Percentiles rank a stretch among this genome's conserved stretches.
Conservation (phyloP, 2,797 vertebrate species). For the Enteromius radiatus region DNA sequence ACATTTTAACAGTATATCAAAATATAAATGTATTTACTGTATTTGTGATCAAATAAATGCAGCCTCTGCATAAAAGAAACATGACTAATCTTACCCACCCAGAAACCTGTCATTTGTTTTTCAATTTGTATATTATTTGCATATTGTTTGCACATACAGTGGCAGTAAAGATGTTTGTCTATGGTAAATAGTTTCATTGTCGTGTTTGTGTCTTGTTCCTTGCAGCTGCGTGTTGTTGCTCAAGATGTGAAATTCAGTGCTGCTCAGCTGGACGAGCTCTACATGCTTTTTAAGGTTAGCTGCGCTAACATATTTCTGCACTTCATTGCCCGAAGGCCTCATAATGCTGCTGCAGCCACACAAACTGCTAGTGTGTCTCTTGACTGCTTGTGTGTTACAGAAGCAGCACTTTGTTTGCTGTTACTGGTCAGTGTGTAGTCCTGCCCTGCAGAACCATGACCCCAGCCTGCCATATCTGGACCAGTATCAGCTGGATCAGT, state of each 20-base stretch:
- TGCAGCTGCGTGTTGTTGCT: conserved; percentile 92
- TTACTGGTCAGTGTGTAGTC: conserved; percentile 88
- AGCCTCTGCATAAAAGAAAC: not conserved
- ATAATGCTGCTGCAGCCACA: not conserved
- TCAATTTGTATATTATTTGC: not conserved
- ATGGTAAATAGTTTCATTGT: not conserved
- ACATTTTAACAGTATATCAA: not conserved
- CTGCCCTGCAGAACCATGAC: conserved; percentile 87
- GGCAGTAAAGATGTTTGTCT: not conserved
- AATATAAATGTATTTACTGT: not conserved
- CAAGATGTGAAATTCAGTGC: conserved; percentile 89
- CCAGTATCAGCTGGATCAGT: conserved; percentile 92
- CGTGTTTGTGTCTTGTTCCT: not conserved
- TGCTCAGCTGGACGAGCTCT: conserved; percentile 89
- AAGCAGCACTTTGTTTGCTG: conserved; percentile 94
- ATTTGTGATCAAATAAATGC: not conserved
- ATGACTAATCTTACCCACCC: not conserved
- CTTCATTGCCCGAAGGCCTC: not conserved
- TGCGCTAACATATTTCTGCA: not conserved
- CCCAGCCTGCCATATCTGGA: conserved; percentile 94
- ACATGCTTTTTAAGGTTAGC: conserved; percentile 93
- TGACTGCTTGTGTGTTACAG: conserved; percentile 68
- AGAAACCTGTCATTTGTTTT: not conserved
- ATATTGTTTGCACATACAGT: not conserved
- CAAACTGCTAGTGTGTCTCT: not conserved